Percentiles rank a stretch among this genome's conserved stretches.
Evolutionary conservation across 1,140 invertebrate genomes (phyloP).

Genomic region (Trichomalopsis sarcophagae): DNA sequence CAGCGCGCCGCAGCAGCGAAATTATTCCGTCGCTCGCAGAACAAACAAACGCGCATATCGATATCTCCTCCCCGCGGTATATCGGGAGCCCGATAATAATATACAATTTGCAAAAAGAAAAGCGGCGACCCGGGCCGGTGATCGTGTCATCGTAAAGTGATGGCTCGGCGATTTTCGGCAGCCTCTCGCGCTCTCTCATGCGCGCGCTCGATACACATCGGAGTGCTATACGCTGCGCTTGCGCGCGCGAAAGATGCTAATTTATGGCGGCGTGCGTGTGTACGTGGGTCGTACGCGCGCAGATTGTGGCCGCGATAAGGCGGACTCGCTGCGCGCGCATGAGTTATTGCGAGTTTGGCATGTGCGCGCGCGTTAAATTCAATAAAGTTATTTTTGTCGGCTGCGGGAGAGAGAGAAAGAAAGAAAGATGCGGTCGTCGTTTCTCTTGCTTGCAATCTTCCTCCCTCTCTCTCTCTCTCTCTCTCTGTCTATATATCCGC

Average conservation of each 20-base stretch:
- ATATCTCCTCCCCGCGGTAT: constrained; percentile 16
- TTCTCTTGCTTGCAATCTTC: constrained; percentile 30
- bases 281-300: constrained; percentile 23
- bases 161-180: constrained; percentile 48
- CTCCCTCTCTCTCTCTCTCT: background rate
- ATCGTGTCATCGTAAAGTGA: constrained; percentile 51
- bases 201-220: constrained; percentile 32
- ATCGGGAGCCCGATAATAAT: constrained; percentile 29
- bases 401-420: background rate
- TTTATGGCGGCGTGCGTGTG: constrained; percentile 52
- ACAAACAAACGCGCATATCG: constrained; percentile 11
- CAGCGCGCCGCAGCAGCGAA: constrained; percentile 1
- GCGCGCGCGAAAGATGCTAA: constrained; percentile 52
- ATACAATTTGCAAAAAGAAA: constrained; percentile 43
- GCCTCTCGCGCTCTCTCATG: constrained; percentile 50
- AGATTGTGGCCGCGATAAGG: constrained; percentile 52
- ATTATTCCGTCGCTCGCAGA: constrained; percentile 39
- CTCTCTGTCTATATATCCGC: constrained; percentile 16
- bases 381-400: constrained; percentile 66
- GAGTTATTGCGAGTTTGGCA: constrained; percentile 63
- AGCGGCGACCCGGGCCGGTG: background rate
- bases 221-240: constrained; percentile 12
- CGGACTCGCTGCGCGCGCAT: constrained; percentile 56
- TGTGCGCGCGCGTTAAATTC: constrained; percentile 62
- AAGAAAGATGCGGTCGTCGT: background rate